Percentiles rank a stretch among this genome's conserved stretches.
Evolutionary conservation across 2,113 vertebrate genomes (phyloP).

Genomic region (Capricornis sumatraensis): DNA sequence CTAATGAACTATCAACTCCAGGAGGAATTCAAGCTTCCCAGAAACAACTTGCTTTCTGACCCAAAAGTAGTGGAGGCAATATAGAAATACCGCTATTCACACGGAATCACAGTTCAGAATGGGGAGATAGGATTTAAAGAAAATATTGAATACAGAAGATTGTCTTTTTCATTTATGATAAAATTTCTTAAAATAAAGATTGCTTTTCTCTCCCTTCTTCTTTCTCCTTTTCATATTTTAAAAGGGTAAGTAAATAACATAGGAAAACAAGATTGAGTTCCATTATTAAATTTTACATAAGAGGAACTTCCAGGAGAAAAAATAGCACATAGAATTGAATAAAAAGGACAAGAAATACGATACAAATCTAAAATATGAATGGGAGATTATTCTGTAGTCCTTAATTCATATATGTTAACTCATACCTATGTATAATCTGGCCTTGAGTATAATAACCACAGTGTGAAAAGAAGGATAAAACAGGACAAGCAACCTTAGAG

Average conservation of each 20-base stretch:
- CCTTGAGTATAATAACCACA: neutral
- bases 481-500: neutral
- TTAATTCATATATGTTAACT: neutral
- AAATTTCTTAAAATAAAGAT: neutral
- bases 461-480: neutral
- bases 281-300: neutral
- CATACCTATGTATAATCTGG: neutral
- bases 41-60: neutral
- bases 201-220: neutral
- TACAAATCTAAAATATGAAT: neutral
- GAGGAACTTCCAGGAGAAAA: neutral
- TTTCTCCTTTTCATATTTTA: neutral
- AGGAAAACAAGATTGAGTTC: neutral
- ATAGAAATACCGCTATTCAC: neutral
- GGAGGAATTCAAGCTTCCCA: neutral
- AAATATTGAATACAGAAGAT: neutral
- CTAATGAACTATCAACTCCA: constrained; percentile 27
- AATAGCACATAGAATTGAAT: neutral
- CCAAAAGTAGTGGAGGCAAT: neutral
- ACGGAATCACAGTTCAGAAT: neutral
- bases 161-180: neutral
- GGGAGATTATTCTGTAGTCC: neutral
- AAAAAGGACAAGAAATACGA: neutral
- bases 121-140: neutral
- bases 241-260: neutral